Evolutionary conservation across 2,113 vertebrate species (phyloP), one percentile per base, ranked within the genome.

Genomic region (Columba janthina): DNA sequence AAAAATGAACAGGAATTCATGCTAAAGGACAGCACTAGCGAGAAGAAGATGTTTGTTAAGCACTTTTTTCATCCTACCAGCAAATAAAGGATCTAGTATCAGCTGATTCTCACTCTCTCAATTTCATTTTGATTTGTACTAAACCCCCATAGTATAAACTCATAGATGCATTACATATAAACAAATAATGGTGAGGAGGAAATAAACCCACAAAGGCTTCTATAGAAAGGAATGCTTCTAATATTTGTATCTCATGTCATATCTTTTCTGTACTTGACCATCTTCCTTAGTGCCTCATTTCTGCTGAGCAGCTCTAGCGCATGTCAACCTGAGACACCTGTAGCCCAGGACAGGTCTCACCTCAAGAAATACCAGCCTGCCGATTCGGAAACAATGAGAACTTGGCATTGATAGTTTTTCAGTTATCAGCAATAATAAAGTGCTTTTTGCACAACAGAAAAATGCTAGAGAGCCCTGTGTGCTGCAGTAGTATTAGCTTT

Each of bases 321-420:
- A 2, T 12, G n/a, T 56, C 11, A 12, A 40, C 8, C 62, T 3
- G 2, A n/a, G 15, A 6, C 28, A 25, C 48, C 19, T 2, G 0
- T 29, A 74, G 56, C 2, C 26, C 7, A 3, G 3, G 29, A 9
- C 1, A 1, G 54, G 54, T 69, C 40, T 38, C 44, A 57, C 14
- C 79, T 18, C 4, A 17, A 20, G 26, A 64, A 76, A 51, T 11
- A n/a, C 5, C 15, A 22, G 20, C 38, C 69, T 62, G 38, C 22
- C 2, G 2, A 14, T 62, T 15, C 16, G 67, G 76, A 44, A 53
- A 36, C 65, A 38, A 54, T 0, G 1, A 56, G 80, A 21, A 20
- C 7, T 58, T 67, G 29, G 56, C 34, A 32, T 9, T 31, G 56
- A 85, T 20, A 65, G 17, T 4, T 71, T 42, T 65, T 61, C 50